These are phyloP conservation scores for Caretta caretta DNA, from an alignment of 2,113 vertebrate genomes.

Conservation along the genomic window DNA sequence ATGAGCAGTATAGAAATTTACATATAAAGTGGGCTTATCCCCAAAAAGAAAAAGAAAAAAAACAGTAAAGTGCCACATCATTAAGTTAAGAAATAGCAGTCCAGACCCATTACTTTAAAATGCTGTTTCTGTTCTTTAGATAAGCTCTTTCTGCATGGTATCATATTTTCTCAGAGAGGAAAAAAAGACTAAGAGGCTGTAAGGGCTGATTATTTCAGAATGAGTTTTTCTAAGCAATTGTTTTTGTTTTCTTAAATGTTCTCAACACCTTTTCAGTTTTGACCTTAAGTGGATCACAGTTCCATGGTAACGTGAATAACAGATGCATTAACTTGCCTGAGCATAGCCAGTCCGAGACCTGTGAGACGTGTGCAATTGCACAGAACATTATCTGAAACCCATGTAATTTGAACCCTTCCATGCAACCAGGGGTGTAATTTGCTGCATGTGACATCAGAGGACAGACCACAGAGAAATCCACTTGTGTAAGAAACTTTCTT, in stretches of 20 bases:
- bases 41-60: background rate
- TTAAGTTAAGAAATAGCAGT: conserved; percentile 62
- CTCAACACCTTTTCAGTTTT: background rate
- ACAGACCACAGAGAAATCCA: background rate
- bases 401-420: background rate
- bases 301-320: background rate
- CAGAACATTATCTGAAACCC: background rate
- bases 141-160: conserved; percentile 53
- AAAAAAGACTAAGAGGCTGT: background rate
- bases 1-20: conserved; percentile 63
- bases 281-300: conserved; percentile 9
- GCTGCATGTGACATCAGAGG: background rate
- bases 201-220: conserved; percentile 43
- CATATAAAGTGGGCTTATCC: conserved; percentile 67
- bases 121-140: conserved; percentile 50
- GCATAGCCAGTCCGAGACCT: background rate
- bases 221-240: background rate
- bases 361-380: background rate
- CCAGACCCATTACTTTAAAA: conserved; percentile 65
- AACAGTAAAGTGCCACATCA: conserved; percentile 24
- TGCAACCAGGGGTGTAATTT: background rate
- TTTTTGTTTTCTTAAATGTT: conserved; percentile 51
- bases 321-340: background rate
- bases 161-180: conserved; percentile 50
- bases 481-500: background rate